Evolutionary conservation across 1,140 invertebrate species (phyloP), one percentile per base, ranked within the genome.

Genomic region (Tachypleus tridentatus): DNA sequence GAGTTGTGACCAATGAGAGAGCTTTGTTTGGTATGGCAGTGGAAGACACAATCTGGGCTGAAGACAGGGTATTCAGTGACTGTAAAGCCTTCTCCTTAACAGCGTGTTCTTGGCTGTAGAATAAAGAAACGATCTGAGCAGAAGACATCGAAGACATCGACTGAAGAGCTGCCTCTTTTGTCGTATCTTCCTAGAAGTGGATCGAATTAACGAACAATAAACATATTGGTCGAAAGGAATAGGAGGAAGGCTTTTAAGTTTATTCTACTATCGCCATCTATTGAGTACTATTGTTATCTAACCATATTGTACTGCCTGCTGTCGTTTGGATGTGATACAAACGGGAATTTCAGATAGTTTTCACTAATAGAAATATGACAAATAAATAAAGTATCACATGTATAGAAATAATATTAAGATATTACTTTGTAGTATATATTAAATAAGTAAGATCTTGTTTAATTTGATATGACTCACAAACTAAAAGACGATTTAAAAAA

Each of bases 71-170:
- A 29, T 29, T 29, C 89, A 97, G 93, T 76, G 89, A 91, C 82
- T 95, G 92, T 76, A 96, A 85, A 70, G 92, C 87, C 82, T 96
- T 96, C 81, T 96, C 93, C 84, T 94, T 95, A 77, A 89, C 86
- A 72, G 84, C 85, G 79, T 91, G 88, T 79, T 94, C 90, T 85
- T 92, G 81, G 57, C 56, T 62, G 11, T 51, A 59, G 59, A 63
- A 60, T 10, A 49, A 60, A n/a, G 11, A 62, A 52, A 68, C 52
- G 49, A 66, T 60, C 6, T 50, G 58, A 61, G 48, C n/a, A 11
- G 49, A n/a, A 64, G 59, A 67, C 60, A 65, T 66, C 61, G 63
- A 67, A 67, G 64, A 91, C 89, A 96, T 94, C 75, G 89, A 91
- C 82, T 96, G 92, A 76, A 96, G 85, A 70, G 91, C 87, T 82